phyloP scores from a whole-genome alignment of 2,888 invertebrate species.

The Drosophila yooni region DNA sequence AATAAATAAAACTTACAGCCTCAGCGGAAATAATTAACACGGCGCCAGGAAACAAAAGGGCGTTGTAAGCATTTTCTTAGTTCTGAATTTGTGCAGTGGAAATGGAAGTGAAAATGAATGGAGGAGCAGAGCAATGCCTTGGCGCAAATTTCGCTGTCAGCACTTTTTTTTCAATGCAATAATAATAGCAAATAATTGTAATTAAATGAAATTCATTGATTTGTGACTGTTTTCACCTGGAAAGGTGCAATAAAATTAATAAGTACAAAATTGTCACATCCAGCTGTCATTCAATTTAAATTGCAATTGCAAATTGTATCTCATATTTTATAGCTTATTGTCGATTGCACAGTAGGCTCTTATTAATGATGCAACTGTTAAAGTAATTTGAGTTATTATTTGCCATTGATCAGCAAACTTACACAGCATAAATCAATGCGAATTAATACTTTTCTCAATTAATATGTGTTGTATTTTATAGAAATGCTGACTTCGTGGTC shows the following conservation, averaged over 20 bases:
- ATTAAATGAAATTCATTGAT: conserved; percentile 70
- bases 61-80: conserved; percentile 68
- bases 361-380: conserved; percentile 67
- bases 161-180: conserved; percentile 49
- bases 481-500: conserved; percentile 61
- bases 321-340: conserved; percentile 59
- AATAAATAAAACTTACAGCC: conserved; percentile 70
- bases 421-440: conserved; percentile 67
- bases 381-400: conserved; percentile 80
- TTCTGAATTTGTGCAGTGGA: conserved; percentile 16
- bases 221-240: conserved; percentile 44
- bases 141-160: conserved; percentile 46
- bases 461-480: conserved; percentile 36
- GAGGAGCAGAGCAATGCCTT: neutral
- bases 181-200: conserved; percentile 51
- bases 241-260: conserved; percentile 1
- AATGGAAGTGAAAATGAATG: conserved; percentile 5
- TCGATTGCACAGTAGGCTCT: conserved; percentile 32
- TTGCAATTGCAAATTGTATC: conserved; percentile 62
- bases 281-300: conserved; percentile 65
- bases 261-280: conserved; percentile 52
- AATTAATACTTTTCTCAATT: conserved; percentile 38
- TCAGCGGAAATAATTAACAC: conserved; percentile 77
- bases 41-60: conserved; percentile 47
- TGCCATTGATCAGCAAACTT: conserved; percentile 78